These are phyloP conservation scores for Manis pentadactyla DNA, from an alignment of 2,797 vertebrate genomes.

Conservation along the genomic window DNA sequence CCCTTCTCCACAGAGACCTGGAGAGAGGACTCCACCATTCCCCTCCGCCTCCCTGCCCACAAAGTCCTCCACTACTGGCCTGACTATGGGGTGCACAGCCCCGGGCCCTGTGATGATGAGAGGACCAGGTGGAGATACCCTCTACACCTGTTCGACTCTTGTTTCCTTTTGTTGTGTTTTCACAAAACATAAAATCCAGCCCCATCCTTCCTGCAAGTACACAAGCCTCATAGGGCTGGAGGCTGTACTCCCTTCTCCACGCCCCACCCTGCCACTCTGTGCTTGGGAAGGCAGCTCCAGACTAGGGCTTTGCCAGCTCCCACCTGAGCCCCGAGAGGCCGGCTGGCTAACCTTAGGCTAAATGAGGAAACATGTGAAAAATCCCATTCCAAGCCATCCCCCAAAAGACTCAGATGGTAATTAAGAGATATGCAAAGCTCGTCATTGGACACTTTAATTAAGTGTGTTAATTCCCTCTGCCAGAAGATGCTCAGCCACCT, in stretches of 20 bases:
- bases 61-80: background rate
- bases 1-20: background rate
- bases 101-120: background rate
- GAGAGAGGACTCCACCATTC: background rate
- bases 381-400: constrained; percentile 75
- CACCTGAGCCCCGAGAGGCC: constrained; percentile 29
- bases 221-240: background rate
- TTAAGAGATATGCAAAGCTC: constrained; percentile 81
- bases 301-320: background rate
- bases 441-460: constrained; percentile 84
- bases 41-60: background rate
- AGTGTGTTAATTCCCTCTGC: constrained; percentile 81
- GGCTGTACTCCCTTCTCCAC: background rate
- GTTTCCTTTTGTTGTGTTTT: background rate
- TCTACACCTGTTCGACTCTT: background rate
- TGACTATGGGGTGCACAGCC: fast-evolving
- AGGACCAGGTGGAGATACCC: background rate
- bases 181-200: background rate
- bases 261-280: background rate
- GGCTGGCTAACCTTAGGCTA: constrained; percentile 39
- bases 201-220: background rate
- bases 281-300: background rate
- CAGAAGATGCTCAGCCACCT: constrained; percentile 54
- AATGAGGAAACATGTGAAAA: constrained; percentile 72
- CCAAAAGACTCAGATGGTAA: constrained; percentile 77